phyloP scores from a whole-genome alignment of 2,797 vertebrate species.

The Lacerta bilineata region DNA sequence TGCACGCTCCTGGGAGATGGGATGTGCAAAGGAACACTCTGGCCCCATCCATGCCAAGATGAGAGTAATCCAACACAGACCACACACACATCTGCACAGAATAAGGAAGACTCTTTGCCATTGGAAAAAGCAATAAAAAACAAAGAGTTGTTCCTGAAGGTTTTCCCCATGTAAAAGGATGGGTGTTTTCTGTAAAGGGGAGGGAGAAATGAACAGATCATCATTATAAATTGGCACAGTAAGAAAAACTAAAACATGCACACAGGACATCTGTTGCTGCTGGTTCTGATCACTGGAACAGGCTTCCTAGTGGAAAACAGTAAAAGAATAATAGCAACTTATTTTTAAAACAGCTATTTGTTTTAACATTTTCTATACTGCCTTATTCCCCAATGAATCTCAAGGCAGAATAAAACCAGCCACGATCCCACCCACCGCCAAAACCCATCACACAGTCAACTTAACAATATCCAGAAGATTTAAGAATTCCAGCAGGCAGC shows the following conservation, averaged over 20 bases:
- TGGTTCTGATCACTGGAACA: not conserved
- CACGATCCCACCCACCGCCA: too few relatives aligned
- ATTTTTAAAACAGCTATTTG: too few relatives aligned
- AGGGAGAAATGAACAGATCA: not conserved
- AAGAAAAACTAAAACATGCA: not conserved
- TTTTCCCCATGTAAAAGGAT: not conserved
- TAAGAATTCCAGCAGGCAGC: too few relatives aligned
- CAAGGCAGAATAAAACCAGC: too few relatives aligned
- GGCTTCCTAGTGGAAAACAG: not conserved
- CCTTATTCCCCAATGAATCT: too few relatives aligned
- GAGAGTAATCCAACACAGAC: slow-evolving; percentile 31
- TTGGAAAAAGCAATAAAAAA: not conserved
- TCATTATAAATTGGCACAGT: not conserved
- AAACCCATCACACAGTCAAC: too few relatives aligned
- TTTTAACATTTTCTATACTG: too few relatives aligned
- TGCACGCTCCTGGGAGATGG: not conserved
- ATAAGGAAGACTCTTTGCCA: slow-evolving; percentile 1
- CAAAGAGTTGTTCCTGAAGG: slow-evolving; percentile 14
- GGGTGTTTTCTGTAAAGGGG: not conserved
- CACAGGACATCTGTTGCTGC: not conserved
- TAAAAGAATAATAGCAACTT: not conserved
- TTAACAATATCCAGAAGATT: too few relatives aligned
- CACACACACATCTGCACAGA: not conserved
- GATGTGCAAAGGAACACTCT: slow-evolving; percentile 40
- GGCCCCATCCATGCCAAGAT: slow-evolving; percentile 20